phyloP scores from a whole-genome alignment of 2,888 invertebrate genomes.

The Bellardia bayeri region DNA sequence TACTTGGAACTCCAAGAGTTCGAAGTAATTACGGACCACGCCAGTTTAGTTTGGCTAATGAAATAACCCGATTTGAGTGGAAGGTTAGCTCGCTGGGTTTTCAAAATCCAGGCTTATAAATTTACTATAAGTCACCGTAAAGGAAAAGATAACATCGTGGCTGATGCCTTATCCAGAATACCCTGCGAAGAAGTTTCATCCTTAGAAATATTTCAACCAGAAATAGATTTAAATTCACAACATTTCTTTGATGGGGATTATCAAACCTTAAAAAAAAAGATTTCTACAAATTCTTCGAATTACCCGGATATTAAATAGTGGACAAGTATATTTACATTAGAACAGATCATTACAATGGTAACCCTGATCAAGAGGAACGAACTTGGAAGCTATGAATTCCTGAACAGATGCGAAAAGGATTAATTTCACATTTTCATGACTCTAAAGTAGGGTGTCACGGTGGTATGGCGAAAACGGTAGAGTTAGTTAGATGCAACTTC shows the following conservation, averaged over 20 bases:
- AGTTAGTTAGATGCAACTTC: constrained; percentile 15
- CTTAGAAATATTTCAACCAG: constrained; percentile 3
- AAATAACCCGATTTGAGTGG: too few relatives aligned
- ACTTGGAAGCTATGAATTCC: constrained; percentile 39
- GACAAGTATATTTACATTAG: constrained; percentile 41
- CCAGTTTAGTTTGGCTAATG: neutral
- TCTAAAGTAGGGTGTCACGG: neutral
- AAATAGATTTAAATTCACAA: constrained; percentile 16
- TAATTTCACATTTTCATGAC: neutral
- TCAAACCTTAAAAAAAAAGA: neutral
- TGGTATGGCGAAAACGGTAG: constrained; percentile 1
- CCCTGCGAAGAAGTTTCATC: constrained; percentile 11
- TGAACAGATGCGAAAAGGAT: neutral
- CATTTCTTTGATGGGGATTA: constrained; percentile 33
- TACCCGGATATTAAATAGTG: constrained; percentile 28
- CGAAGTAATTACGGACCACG: too few relatives aligned
- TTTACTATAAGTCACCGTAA: neutral
- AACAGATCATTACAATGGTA: constrained; percentile 22
- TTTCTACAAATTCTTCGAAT: neutral
- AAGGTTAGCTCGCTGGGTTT: neutral
- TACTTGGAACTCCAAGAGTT: too few relatives aligned
- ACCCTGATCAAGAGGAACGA: neutral
- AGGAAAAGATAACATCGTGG: neutral
- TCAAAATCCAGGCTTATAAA: neutral
- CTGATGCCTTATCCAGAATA: neutral